Evolutionary conservation across 2,888 invertebrate species (phyloP), one percentile per base, ranked within the genome.

Genomic region (Dusona sp.): DNA sequence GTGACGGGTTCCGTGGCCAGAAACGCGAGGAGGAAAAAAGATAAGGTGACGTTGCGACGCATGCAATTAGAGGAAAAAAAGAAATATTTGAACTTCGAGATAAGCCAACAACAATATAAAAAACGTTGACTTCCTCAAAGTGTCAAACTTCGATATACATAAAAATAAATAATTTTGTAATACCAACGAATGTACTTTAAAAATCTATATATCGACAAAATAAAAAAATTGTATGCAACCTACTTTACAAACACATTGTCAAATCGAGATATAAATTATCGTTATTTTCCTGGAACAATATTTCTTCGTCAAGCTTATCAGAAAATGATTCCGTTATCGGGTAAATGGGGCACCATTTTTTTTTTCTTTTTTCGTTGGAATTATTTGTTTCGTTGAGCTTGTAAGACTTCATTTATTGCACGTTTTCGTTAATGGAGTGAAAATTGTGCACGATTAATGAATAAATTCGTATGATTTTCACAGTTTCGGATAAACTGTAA

Each of bases 361-460:
- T 42, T 11, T 9, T n/a, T 38, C 74, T 16, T 38, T 8, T 16
- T 8, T 38, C 29, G 16, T 48, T 16, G 9, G 22, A 19, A 22
- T 22, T 57, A 19, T 73, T 57, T 3, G 25, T 57, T 25, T 16
- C 29, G 29, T 29, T 16, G 4, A 29, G 16, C 16, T 61, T 29
- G 13, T 6, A 29, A 61, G 61, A 61, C 13, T 4, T 61, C 1
- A 74, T 74, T 74, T 36, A 2, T 22, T 54, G 33, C 22, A n/a
- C n/a, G 13, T 42, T 22, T n/a, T n/a, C n/a, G 7, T 29, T 22
- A 42, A n/a, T 61, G 25, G 54, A 68, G 51, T 54, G 25, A 74
- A 74, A 75, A 75, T 75, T 25, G 16, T 16, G 9, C n/a, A 13
- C 45, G 8, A 54, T 70, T 79, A 61, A 79, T 33, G 8, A 79